Base-by-base conservation (phyloP, 2,797 vertebrate species). In the Sebastes hubbsi region DNA sequence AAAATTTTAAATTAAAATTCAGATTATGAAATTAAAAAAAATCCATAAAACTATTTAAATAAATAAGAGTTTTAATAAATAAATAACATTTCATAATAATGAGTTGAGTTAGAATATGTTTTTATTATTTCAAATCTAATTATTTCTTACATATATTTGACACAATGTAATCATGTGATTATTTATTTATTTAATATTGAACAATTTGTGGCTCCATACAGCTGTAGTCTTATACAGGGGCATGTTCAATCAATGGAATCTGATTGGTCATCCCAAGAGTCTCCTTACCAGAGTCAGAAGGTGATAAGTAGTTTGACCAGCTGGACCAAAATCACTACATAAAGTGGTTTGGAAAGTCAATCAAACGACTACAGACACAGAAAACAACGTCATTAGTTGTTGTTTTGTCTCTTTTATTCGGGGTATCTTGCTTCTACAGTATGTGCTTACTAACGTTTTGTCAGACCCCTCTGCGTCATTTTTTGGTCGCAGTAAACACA, bases 391-490 rank as follows among this genome's bases (percentile, higher is more conserved):
- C 29, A 12, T 61, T n/a, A 32, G 5, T n/a, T 20, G 9, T n/a
- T 32, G 29, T 32, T 10, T 60, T 10, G 24, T 24, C 24, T 24
- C 24, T 24, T 24, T 24, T 24, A 24, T 24, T 24, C 24, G 24
- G 8, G 27, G 18, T 32, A 27, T 52, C 18, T 38, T 0, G 36
- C 36, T 38, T 38, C 36, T 38, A 38, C 38, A 38, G 38, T 3
- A 14, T 42, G 13, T 42, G 0, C 38, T 42, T 42, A 42, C 38
- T 1, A 0, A 42, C 14, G 38, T 0, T 42, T 42, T 42, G 14
- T 42, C 38, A 3, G 38, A 42, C 38, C 1, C 38, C 38, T 42
- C 14, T 0, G 38, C 2, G 14, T 16, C 0, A 42, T 0, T 42
- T 42, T 42, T 42, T 0, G 0, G 38, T 42, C 0, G 38, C 14